phyloP scores from a whole-genome alignment of 2,797 vertebrate genomes.

The Eleutherodactylus coqui region DNA sequence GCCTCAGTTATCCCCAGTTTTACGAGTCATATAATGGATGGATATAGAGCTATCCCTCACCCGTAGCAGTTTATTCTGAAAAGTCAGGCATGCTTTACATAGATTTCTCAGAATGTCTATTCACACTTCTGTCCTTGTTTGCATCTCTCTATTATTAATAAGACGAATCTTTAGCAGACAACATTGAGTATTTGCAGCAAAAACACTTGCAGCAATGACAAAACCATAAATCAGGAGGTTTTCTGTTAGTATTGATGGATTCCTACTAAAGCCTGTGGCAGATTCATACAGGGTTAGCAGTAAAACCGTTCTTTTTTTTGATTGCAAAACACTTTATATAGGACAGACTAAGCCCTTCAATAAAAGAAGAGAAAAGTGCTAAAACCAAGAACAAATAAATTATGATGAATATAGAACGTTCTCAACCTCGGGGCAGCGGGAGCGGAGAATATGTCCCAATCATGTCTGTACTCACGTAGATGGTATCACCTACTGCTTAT shows the following conservation, averaged over 20 bases:
- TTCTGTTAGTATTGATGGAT: background rate
- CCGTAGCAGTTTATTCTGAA: too few relatives aligned
- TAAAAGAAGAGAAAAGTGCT: background rate
- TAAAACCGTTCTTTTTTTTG: background rate
- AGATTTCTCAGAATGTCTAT: background rate
- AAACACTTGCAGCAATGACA: background rate
- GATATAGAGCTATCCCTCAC: too few relatives aligned
- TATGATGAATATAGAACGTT: background rate
- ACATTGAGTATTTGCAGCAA: background rate
- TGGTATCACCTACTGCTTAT: too few relatives aligned
- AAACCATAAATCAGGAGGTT: background rate
- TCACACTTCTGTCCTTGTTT: background rate
- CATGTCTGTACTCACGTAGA: background rate
- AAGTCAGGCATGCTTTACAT: background rate
- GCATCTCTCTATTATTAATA: background rate
- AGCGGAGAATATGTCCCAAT: background rate
- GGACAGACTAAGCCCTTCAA: background rate
- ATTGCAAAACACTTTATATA: background rate
- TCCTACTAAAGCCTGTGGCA: background rate
- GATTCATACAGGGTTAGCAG: background rate
- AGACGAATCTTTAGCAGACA: background rate
- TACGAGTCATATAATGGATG: too few relatives aligned
- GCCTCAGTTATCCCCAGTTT: too few relatives aligned
- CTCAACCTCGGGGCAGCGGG: background rate
- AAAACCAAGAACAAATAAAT: constrained; percentile 5